Evolutionary conservation across 2,888 invertebrate genomes (phyloP).

Genomic region (Tribolium freemani): DNA sequence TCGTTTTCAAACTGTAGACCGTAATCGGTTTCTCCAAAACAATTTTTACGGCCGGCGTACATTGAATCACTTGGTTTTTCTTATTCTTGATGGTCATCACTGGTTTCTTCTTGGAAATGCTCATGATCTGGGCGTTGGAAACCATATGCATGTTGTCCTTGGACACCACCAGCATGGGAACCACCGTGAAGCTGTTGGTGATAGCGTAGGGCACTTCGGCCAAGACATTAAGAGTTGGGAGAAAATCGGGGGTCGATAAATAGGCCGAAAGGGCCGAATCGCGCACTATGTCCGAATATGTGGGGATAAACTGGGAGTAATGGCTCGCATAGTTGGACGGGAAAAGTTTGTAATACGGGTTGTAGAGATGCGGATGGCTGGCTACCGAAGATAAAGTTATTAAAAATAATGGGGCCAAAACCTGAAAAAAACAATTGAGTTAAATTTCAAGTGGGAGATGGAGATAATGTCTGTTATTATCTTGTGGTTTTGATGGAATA

Average conservation of each 20-base stretch:
- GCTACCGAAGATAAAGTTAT: background rate
- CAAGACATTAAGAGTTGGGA: slow-evolving; percentile 61
- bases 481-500: background rate
- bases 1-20: slow-evolving; percentile 63
- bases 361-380: slow-evolving; percentile 43
- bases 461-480: no score
- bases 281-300: slow-evolving; percentile 38
- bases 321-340: slow-evolving; percentile 39
- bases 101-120: slow-evolving; percentile 63
- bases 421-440: slow-evolving; percentile 6
- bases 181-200: slow-evolving; percentile 61
- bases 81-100: slow-evolving; percentile 63
- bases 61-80: slow-evolving; percentile 60
- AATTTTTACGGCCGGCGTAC: slow-evolving; percentile 67
- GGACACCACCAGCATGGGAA: slow-evolving; percentile 64
- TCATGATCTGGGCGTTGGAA: slow-evolving; percentile 63
- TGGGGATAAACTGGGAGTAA: slow-evolving; percentile 39
- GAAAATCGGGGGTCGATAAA: slow-evolving; percentile 45
- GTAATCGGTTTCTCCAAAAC: slow-evolving; percentile 65
- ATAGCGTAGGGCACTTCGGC: slow-evolving; percentile 62
- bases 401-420: slow-evolving; percentile 6
- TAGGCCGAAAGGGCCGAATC: slow-evolving; percentile 45
- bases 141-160: slow-evolving; percentile 63
- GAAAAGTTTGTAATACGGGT: slow-evolving; percentile 45
- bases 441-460: no score